Evolutionary conservation across 1,140 invertebrate genomes (phyloP).

Genomic region (Globodera ellingtonae): DNA sequence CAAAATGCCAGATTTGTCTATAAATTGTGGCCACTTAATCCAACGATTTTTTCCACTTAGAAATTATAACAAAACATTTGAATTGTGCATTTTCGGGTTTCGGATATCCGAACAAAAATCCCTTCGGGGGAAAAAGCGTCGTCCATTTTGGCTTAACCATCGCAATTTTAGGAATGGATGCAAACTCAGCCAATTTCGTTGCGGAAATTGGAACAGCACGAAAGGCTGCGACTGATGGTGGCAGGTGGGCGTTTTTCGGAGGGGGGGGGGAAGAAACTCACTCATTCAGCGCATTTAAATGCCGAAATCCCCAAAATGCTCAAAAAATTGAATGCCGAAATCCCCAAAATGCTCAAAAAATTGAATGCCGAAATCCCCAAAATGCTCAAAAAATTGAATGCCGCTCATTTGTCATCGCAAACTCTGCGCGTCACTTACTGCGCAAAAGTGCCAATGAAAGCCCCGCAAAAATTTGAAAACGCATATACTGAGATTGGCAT

Average conservation of each 20-base stretch:
- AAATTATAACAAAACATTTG: constrained; percentile 1
- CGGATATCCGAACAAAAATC: background rate
- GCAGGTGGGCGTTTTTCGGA: constrained; percentile 11
- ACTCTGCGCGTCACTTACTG: background rate
- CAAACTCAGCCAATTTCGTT: constrained; percentile 24
- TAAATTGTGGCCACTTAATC: constrained; percentile 1
- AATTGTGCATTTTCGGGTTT: constrained; percentile 6
- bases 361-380: no score
- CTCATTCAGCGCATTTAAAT: background rate
- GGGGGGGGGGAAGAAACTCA: background rate
- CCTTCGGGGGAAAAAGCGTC: no score
- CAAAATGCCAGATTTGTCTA: background rate
- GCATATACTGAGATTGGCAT: background rate
- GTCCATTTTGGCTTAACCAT: no score
- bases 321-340: no score
- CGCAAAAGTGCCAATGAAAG: no score
- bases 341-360: no score
- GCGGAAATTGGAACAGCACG: constrained; percentile 27
- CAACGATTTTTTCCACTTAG: background rate
- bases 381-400: no score
- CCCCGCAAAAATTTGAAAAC: no score
- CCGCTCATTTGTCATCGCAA: background rate
- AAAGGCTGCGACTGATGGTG: constrained; percentile 30
- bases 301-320: no score
- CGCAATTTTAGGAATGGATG: constrained; percentile 31